A percentile compares a stretch with the other conserved stretches of the same genome.
Evolutionary conservation across 2,113 vertebrate species (phyloP).

Genomic region (Thinocorus orbignyianus): DNA sequence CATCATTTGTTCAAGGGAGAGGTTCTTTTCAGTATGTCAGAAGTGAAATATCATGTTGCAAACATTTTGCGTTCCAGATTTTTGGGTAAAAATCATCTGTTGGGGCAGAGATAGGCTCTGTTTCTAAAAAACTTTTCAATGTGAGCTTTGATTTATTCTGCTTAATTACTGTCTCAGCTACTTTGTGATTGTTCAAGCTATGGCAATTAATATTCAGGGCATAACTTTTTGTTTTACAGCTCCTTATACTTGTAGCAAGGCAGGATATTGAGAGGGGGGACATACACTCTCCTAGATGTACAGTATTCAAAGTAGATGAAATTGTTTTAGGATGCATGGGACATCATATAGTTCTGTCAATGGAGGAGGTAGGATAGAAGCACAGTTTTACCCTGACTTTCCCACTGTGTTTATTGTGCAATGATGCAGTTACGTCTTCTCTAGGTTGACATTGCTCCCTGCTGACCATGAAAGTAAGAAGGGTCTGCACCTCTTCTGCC

Average conservation of each 20-base stretch:
- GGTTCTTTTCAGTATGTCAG: not conserved
- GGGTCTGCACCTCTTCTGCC: not conserved
- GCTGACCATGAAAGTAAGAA: not conserved
- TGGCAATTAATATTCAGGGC: not conserved
- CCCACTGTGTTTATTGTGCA: not conserved
- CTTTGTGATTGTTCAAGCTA: not conserved
- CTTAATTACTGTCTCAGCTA: not conserved
- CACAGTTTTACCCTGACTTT: not conserved
- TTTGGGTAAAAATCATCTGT: not conserved
- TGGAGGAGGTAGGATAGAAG: not conserved
- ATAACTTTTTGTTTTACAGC: not conserved
- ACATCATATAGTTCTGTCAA: rapidly evolving
- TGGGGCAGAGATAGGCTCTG: not conserved
- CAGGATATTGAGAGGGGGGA: not conserved
- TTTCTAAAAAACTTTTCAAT: not conserved
- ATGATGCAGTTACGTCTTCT: not conserved
- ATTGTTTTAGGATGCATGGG: not conserved
- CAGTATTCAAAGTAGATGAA: not conserved
- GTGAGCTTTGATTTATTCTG: not conserved
- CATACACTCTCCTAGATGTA: not conserved
- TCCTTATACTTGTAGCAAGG: not conserved
- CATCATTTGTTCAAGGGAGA: not conserved
- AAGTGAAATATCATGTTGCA: not conserved
- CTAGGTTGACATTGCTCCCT: not conserved
- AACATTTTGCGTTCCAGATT: not conserved